These are phyloP conservation scores for Euclidia mi DNA, from an alignment of 2,888 invertebrate species.

Conservation along the genomic window DNA sequence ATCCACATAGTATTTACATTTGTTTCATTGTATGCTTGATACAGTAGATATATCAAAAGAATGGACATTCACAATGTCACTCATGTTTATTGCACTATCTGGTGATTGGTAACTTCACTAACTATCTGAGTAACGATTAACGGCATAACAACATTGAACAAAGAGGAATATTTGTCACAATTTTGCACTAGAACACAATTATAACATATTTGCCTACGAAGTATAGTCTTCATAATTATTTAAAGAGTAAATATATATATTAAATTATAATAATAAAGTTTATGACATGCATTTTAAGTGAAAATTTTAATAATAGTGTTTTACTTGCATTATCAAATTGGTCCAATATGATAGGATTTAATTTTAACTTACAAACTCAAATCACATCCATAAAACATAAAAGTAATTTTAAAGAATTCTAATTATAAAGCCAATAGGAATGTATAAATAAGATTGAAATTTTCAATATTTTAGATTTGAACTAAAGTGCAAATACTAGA, in stretches of 20 bases:
- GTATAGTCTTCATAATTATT: too few relatives aligned
- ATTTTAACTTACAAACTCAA: slow-evolving; percentile 20
- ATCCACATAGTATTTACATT: slow-evolving; percentile 6
- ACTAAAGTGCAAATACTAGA: slow-evolving; percentile 26
- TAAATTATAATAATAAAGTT: too few relatives aligned
- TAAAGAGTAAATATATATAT: too few relatives aligned
- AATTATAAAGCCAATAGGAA: slow-evolving; percentile 22
- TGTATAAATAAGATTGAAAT: slow-evolving; percentile 16
- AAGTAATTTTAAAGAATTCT: slow-evolving; percentile 12
- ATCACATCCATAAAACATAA: slow-evolving; percentile 33
- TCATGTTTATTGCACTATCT: slow-evolving; percentile 56
- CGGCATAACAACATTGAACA: slow-evolving; percentile 10
- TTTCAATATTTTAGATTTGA: background rate
- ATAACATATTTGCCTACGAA: background rate
- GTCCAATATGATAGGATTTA: slow-evolving; percentile 39
- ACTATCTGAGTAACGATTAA: slow-evolving; percentile 23
- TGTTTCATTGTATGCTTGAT: background rate
- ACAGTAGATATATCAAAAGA: slow-evolving; percentile 11
- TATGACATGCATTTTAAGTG: too few relatives aligned
- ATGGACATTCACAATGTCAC: slow-evolving; percentile 29
- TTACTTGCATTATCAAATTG: slow-evolving; percentile 24
- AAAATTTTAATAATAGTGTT: background rate
- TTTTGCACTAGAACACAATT: background rate
- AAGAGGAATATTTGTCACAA: background rate
- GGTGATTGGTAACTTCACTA: slow-evolving; percentile 57